Conservation (phyloP, 2,888 invertebrate genomes). For the Heliconius erato region DNA sequence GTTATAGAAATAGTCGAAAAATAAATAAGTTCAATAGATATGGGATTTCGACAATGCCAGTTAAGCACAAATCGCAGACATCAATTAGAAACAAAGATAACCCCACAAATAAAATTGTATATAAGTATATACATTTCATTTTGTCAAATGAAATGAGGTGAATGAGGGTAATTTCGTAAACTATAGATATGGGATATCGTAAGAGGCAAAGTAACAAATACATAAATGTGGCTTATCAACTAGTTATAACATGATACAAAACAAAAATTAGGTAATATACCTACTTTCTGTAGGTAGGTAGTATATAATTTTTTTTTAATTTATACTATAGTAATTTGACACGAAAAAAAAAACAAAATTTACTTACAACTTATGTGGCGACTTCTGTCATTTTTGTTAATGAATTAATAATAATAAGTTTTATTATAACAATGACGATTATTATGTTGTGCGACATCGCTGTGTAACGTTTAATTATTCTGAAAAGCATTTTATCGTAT, state of each 20-base stretch:
- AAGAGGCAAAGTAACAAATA: not conserved
- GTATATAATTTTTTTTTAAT: not conserved
- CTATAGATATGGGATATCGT: not conserved
- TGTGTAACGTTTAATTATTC: not conserved
- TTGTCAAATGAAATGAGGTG: not conserved
- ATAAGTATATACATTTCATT: not conserved
- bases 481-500: not conserved
- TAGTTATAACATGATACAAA: not conserved
- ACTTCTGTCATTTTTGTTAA: not conserved
- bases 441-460: not conserved
- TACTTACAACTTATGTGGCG: not conserved
- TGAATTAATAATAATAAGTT: not conserved
- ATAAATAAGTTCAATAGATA: not conserved
- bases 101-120: not conserved
- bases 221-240: not conserved
- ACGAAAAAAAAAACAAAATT: not conserved
- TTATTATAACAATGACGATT: not conserved
- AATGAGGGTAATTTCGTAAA: not conserved
- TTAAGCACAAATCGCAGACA: not conserved
- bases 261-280: not conserved
- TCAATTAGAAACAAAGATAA: not conserved
- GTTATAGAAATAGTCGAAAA: not conserved
- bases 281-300: not conserved
- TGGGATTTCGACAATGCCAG: not conserved
- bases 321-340: not conserved